These are phyloP conservation scores for Panopea generosa DNA, from an alignment of 2,888 invertebrate species.

Conservation along the genomic window DNA sequence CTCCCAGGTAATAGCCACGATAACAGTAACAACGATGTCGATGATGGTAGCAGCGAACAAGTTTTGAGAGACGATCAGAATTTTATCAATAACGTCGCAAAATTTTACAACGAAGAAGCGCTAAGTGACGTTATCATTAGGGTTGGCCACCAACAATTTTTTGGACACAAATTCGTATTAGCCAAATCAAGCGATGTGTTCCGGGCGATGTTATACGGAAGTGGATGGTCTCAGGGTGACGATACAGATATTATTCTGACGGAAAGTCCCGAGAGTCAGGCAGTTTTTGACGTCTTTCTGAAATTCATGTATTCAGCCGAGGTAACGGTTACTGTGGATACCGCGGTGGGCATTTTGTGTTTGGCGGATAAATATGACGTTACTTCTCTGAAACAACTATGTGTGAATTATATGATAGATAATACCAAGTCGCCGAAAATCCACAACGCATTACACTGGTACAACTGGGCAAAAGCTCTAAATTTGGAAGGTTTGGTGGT, in stretches of 20 bases:
- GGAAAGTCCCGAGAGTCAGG: conserved; percentile 82
- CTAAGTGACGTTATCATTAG: conserved; percentile 82
- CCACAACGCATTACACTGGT: conserved; percentile 84
- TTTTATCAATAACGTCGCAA: conserved; percentile 83
- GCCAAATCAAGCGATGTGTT: conserved; percentile 85
- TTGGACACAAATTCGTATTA: conserved; percentile 84
- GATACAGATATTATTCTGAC: conserved; percentile 79
- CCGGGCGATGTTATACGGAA: conserved; percentile 83
- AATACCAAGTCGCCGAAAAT: conserved; percentile 82
- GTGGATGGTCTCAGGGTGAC: conserved; percentile 78
- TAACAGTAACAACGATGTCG: background rate
- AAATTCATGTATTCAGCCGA: conserved; percentile 84
- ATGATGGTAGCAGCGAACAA: conserved; percentile 22
- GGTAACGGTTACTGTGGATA: conserved; percentile 78
- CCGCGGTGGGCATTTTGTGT: conserved; percentile 84
- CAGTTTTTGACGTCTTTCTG: conserved; percentile 83
- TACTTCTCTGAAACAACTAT: conserved; percentile 81
- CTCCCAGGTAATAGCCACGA: background rate
- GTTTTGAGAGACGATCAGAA: conserved; percentile 80
- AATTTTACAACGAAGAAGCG: conserved; percentile 82
- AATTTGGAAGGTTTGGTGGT: conserved; percentile 78
- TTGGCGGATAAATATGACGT: conserved; percentile 85
- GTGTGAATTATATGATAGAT: conserved; percentile 84
- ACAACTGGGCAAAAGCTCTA: conserved; percentile 85
- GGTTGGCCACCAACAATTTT: conserved; percentile 77